These are phyloP conservation scores for Gasterosteus nipponicus DNA, from an alignment of 2,113 vertebrate species.

Conservation along the genomic window DNA sequence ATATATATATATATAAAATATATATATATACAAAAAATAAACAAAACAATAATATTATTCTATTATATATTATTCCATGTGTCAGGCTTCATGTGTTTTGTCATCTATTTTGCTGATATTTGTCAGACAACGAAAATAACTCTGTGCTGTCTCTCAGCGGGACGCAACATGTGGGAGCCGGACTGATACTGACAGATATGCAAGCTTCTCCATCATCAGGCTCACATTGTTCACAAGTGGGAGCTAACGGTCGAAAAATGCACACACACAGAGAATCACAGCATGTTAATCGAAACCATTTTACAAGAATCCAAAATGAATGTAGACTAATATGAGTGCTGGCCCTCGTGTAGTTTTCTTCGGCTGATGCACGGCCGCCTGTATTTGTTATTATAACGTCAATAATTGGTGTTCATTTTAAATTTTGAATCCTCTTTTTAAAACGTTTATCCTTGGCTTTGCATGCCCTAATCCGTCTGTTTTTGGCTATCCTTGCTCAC, in stretches of 20 bases:
- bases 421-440: slow-evolving; percentile 4
- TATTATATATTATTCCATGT: too few species aligned
- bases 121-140: background rate
- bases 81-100: background rate
- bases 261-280: background rate
- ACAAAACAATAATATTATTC: too few species aligned
- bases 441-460: slow-evolving; percentile 9
- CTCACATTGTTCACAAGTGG: background rate
- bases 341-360: background rate
- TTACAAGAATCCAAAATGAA: background rate
- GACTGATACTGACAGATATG: background rate
- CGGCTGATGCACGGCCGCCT: background rate
- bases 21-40: too few species aligned
- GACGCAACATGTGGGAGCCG: background rate
- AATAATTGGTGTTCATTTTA: slow-evolving; percentile 16
- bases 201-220: background rate
- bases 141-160: too few species aligned
- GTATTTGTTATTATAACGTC: background rate
- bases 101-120: background rate
- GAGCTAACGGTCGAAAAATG: background rate
- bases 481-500: slow-evolving; percentile 17
- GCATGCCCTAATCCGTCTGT: slow-evolving; percentile 13
- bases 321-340: background rate
- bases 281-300: background rate
- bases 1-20: too few species aligned